Evolutionary conservation across 2,797 vertebrate genomes (phyloP), one percentile per base, ranked within the genome.

Genomic region (Danio aesculapii): DNA sequence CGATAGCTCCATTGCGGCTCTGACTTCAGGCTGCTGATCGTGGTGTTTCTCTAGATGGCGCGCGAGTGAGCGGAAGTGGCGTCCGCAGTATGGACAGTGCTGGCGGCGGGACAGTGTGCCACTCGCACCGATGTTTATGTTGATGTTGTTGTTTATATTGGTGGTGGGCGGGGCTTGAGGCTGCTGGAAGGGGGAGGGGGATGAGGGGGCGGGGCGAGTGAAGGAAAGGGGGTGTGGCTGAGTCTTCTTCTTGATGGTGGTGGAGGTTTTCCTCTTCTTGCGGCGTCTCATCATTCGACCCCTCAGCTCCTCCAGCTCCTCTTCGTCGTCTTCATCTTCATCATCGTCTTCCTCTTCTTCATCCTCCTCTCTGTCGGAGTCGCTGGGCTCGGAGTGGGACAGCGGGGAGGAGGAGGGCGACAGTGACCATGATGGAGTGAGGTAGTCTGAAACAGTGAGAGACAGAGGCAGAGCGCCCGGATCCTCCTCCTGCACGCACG

Each of bases 21-120:
- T 79, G 6, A 95, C 93, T 50, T 95, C 93, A 0, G 93, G 94
- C 86, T 95, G 94, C 85, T 93, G 92, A 82, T 91, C 90, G 1
- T 95, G 94, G 88, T 95, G 92, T 81, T 95, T 95, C 86, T 95
- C 94, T 73, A 95, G 89, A 79, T 95, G 94, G 68, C 94, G 93
- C 0, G 93, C 93, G 39, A 95, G 89, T 4, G 94, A 95, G 69
- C 94, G 93, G 82, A 91, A 95, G 84, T 95, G 89, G 43, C 94
- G 92, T 0, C 93, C 94, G 0, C 94, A 95, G 89, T 95, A 94
- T 0, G 91, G 90, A 75, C 94, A 95, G 83, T 93, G 93, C 88
- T 95, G 94, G 46, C 92, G 87, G 55, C 91, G 88, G 85, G 89
- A 92, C 49, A 89, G 87, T 0, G 90, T 68, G 41, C 88, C 44